phyloP scores from a whole-genome alignment of 2,888 invertebrate species.

The Lepidochrysops patricia region DNA sequence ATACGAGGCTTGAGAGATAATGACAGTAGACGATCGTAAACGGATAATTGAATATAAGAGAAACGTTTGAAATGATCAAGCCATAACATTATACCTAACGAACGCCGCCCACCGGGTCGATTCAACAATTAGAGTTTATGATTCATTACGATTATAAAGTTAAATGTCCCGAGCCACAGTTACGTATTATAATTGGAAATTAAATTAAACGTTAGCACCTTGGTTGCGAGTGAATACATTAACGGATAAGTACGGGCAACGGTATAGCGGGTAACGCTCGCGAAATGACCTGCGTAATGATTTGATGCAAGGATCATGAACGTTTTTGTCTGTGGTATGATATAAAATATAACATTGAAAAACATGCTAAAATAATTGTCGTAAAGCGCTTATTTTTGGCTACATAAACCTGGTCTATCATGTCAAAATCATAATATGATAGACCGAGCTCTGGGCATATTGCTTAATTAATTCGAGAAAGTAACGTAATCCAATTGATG shows the following conservation, averaged over 20 bases:
- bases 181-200: slow-evolving; percentile 5
- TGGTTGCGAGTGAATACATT: not conserved
- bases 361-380: too few relatives aligned
- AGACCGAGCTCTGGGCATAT: too few relatives aligned
- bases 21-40: not conserved
- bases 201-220: not conserved
- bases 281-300: not conserved
- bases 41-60: not conserved
- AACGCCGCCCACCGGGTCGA: not conserved
- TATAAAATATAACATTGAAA: too few relatives aligned
- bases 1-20: too few relatives aligned
- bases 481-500: too few relatives aligned
- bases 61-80: not conserved
- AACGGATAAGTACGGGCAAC: not conserved
- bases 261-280: not conserved
- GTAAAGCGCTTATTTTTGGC: too few relatives aligned
- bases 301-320: too few relatives aligned
- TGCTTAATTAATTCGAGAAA: too few relatives aligned
- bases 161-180: slow-evolving; percentile 7
- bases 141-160: slow-evolving; percentile 9
- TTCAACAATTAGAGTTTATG: not conserved
- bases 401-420: too few relatives aligned
- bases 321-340: too few relatives aligned
- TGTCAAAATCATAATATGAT: too few relatives aligned
- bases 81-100: not conserved